Conservation (phyloP, 1,140 invertebrate genomes). For the Drosophila sp. region DNA sequence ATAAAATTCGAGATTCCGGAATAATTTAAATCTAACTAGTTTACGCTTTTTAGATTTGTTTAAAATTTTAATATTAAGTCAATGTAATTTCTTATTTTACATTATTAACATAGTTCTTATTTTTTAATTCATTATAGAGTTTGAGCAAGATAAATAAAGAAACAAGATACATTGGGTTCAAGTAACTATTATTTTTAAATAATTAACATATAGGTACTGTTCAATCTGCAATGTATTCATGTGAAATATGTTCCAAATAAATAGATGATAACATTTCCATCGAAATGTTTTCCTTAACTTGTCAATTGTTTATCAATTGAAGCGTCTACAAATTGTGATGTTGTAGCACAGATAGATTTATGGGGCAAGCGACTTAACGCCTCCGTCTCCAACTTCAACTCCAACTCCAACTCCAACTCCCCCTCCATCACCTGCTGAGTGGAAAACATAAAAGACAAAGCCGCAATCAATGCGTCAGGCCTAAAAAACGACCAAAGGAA, state of each 20-base stretch:
- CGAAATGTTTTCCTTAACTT: not conserved
- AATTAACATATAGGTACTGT: too few species aligned
- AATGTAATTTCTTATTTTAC: too few species aligned
- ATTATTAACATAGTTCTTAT: too few species aligned
- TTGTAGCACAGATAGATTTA: constrained; percentile 21
- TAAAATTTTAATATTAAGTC: too few species aligned
- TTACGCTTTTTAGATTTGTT: too few species aligned
- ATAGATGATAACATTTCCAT: not conserved
- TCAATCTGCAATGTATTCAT: too few species aligned
- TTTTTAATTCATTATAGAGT: too few species aligned
- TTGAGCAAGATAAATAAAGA: too few species aligned
- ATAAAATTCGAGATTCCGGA: too few species aligned
- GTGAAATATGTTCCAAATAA: not conserved
- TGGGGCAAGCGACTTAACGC: constrained; percentile 2
- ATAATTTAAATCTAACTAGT: too few species aligned
- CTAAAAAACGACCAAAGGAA: constrained; percentile 52
- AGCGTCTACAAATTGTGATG: constrained; percentile 40
- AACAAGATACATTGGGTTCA: too few species aligned
- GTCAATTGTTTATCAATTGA: constrained; percentile 29
- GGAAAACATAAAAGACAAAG: constrained; percentile 42
- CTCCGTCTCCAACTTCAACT: not conserved
- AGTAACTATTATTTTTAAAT: too few species aligned
- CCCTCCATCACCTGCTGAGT: not conserved
- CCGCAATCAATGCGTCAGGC: constrained; percentile 46
- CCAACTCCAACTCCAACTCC: not conserved